Conservation (phyloP, 2,797 vertebrate genomes). For the Simalia tracyae region DNA sequence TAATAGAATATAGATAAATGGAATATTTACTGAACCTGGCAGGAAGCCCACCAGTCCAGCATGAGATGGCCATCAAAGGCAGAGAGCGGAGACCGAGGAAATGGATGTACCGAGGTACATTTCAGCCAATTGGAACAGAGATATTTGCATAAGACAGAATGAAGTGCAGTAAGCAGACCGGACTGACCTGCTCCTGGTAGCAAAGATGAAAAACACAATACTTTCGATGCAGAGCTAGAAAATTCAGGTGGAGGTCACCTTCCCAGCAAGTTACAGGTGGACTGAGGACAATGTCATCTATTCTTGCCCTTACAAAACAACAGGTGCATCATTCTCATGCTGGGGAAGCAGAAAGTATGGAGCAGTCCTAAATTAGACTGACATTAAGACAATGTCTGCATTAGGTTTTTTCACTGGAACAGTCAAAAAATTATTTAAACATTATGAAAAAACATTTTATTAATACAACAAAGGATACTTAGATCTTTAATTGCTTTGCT, state of each 20-base stretch:
- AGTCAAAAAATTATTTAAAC: background rate
- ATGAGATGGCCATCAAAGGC: background rate
- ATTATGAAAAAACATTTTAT: background rate
- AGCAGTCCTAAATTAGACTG: background rate
- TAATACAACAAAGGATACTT: background rate
- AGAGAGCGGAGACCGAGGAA: background rate
- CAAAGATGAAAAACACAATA: background rate
- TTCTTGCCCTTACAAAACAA: background rate
- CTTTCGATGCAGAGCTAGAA: background rate
- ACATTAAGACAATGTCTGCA: background rate
- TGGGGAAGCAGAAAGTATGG: background rate
- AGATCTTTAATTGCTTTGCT: background rate
- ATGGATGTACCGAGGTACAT: background rate
- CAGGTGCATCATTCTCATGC: background rate
- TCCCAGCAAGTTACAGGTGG: background rate
- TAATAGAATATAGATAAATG: background rate
- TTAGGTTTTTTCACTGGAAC: background rate
- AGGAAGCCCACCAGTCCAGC: too few relatives aligned
- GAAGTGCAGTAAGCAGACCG: background rate
- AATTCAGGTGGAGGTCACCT: background rate
- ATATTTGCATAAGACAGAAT: background rate
- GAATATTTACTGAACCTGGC: too few relatives aligned
- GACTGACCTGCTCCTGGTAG: background rate
- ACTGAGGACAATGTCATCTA: background rate
- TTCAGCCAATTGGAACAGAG: background rate